A percentile compares a stretch with the other conserved stretches of the same genome.
phyloP scores from a whole-genome alignment of 2,797 vertebrate species.

The Notolepis coatsorum region DNA sequence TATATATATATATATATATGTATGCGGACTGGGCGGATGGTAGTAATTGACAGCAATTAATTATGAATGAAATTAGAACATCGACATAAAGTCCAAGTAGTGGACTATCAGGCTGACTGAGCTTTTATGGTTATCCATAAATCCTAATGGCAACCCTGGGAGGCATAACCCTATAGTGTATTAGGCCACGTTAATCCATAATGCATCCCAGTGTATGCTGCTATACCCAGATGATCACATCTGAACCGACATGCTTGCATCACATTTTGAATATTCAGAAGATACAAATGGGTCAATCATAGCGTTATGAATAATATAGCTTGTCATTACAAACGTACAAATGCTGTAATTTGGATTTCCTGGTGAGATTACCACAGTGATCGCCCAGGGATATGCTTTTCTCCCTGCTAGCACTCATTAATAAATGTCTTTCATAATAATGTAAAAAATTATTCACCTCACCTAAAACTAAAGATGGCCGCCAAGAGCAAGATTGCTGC shows the following conservation, averaged over 20 bases:
- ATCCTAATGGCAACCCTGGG: conserved; percentile 42
- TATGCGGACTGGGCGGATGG: not conserved
- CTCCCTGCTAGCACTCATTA: conserved; percentile 41
- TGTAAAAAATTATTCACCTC: not conserved
- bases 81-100: not conserved
- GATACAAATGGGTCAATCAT: conserved; percentile 67
- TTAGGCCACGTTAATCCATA: conserved; percentile 57
- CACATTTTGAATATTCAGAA: conserved; percentile 73
- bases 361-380: conserved; percentile 58
- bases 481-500: too few relatives aligned
- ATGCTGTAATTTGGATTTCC: conserved; percentile 67
- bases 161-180: conserved; percentile 22
- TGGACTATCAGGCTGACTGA: conserved; percentile 15
- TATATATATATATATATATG: too few relatives aligned
- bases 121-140: conserved; percentile 35
- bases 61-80: conserved; percentile 42
- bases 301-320: conserved; percentile 74
- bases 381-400: conserved; percentile 54
- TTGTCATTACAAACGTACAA: conserved; percentile 66
- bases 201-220: conserved; percentile 40
- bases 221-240: conserved; percentile 48
- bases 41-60: conserved; percentile 52
- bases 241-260: conserved; percentile 60
- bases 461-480: too few relatives aligned
- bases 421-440: conserved; percentile 52